Conservation (phyloP, 64 coral and sea anemone species). For the Anthopleura sola region DNA sequence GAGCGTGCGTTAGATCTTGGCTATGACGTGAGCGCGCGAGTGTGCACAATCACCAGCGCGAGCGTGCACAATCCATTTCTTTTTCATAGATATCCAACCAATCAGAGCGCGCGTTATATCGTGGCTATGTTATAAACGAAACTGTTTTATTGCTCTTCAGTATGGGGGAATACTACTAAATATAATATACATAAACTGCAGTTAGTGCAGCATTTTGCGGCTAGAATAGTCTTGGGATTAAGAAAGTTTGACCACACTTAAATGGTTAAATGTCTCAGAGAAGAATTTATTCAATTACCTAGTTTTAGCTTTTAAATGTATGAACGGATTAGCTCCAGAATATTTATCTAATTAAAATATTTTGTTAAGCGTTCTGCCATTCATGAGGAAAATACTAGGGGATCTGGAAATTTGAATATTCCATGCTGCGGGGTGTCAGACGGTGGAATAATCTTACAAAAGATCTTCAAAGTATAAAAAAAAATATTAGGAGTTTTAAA, state of each 20-base stretch:
- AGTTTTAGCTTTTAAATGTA: not conserved
- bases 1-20: too few relatives aligned
- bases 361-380: not conserved
- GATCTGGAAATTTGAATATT: not conserved
- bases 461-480: not conserved
- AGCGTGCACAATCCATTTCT: too few relatives aligned
- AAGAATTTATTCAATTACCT: not conserved
- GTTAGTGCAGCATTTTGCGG: constrained; percentile 22
- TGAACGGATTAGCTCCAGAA: not conserved
- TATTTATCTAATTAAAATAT: constrained; percentile 3
- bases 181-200: constrained; percentile 25
- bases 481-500: not conserved
- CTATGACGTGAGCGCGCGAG: too few relatives aligned
- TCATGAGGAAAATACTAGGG: not conserved
- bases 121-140: too few relatives aligned
- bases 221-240: constrained; percentile 11
- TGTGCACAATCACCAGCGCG: too few relatives aligned
- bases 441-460: not conserved
- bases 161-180: constrained; percentile 13
- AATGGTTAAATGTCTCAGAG: constrained; percentile 35
- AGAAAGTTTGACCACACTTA: constrained; percentile 32
- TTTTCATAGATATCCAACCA: too few relatives aligned
- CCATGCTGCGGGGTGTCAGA: not conserved
- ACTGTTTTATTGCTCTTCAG: constrained; percentile 38
- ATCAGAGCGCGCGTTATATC: too few relatives aligned